phyloP scores from a whole-genome alignment of 2,888 invertebrate species.

The Micropterix aruncella region DNA sequence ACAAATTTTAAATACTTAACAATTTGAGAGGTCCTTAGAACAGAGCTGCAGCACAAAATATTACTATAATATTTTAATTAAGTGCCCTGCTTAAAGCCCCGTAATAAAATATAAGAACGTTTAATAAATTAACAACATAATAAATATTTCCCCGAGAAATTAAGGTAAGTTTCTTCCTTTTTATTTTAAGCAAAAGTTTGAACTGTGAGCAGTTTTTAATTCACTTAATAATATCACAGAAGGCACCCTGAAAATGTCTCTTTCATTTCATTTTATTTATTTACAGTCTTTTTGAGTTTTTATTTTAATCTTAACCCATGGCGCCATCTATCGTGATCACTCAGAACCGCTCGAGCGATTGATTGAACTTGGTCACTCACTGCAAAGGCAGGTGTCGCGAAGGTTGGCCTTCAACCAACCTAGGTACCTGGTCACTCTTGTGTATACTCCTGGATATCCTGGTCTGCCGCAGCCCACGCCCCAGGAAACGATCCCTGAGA shows the following conservation, averaged over 20 bases:
- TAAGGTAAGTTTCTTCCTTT: too few relatives aligned
- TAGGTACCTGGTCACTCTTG: slow-evolving; percentile 51
- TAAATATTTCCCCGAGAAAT: too few relatives aligned
- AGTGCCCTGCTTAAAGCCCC: too few relatives aligned
- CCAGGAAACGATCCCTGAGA: slow-evolving; percentile 72
- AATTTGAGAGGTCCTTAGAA: too few relatives aligned
- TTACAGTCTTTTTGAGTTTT: not conserved
- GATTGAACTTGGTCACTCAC: slow-evolving; percentile 18
- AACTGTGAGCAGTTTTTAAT: not conserved
- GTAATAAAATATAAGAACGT: too few relatives aligned
- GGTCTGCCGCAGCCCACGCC: slow-evolving; percentile 66
- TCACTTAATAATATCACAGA: not conserved
- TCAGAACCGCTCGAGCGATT: slow-evolving; percentile 2
- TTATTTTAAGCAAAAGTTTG: too few relatives aligned
- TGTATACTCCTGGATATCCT: slow-evolving; percentile 63
- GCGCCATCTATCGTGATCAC: slow-evolving; percentile 10
- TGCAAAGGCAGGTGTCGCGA: slow-evolving; percentile 59
- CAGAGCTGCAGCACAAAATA: too few relatives aligned
- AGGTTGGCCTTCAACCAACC: slow-evolving; percentile 67
- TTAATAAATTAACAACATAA: too few relatives aligned
- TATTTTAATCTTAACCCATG: slow-evolving; percentile 1
- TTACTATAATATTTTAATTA: too few relatives aligned
- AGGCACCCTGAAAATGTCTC: too few relatives aligned
- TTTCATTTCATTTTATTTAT: too few relatives aligned
- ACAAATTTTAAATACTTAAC: too few relatives aligned